Conservation (phyloP, 2,113 vertebrate species). For the Eleginops maclovinus region DNA sequence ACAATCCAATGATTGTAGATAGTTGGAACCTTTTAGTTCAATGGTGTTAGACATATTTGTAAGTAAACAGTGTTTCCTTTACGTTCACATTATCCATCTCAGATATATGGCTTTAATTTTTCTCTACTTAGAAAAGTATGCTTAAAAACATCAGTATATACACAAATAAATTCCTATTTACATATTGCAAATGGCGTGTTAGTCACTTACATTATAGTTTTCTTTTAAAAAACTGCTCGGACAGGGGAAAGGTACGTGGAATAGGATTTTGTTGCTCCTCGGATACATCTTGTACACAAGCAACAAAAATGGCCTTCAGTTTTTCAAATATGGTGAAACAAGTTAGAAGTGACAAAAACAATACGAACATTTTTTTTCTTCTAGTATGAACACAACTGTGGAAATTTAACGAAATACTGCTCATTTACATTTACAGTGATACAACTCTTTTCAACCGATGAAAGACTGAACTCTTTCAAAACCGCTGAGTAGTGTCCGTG, state of each 20-base stretch:
- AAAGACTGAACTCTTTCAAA: conserved; percentile 27
- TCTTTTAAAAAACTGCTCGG: conserved; percentile 53
- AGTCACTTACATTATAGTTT: conserved; percentile 62
- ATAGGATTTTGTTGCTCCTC: conserved; percentile 43
- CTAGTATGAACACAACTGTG: conserved; percentile 45
- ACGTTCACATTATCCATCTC: conserved; percentile 70
- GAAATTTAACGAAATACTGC: conserved; percentile 67
- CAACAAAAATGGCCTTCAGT: conserved; percentile 52
- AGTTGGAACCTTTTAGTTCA: conserved; percentile 50
- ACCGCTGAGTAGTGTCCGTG: conserved; percentile 26
- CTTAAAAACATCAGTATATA: conserved; percentile 88
- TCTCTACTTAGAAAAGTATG: conserved; percentile 85
- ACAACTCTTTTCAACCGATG: conserved; percentile 23
- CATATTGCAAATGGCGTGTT: conserved; percentile 71
- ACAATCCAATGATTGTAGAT: conserved; percentile 54
- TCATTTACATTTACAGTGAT: conserved; percentile 57
- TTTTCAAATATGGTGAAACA: conserved; percentile 54
- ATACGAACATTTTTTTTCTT: conserved; percentile 67
- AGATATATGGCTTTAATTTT: conserved; percentile 85
- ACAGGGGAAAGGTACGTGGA: conserved; percentile 53
- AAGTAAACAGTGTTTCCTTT: conserved; percentile 57
- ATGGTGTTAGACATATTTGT: conserved; percentile 57
- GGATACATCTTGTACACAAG: conserved; percentile 38
- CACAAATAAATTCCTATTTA: conserved; percentile 87
- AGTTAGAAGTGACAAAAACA: conserved; percentile 55